These are phyloP conservation scores for Argopecten irradians DNA, from an alignment of 1,140 invertebrate genomes.

Conservation along the genomic window DNA sequence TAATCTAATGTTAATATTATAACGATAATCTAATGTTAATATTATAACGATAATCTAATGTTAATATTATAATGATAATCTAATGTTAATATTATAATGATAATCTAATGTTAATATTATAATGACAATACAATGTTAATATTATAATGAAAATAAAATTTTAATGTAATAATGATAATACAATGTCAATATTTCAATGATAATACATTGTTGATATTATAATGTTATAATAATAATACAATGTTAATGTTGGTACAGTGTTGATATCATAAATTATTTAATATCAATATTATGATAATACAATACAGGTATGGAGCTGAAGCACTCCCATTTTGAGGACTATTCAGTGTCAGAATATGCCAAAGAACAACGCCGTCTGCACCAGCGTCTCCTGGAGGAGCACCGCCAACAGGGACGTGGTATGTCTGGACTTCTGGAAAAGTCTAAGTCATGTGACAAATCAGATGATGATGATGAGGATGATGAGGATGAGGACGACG, in stretches of 20 bases:
- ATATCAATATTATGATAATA: background rate
- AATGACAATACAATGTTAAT: no score
- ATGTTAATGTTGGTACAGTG: no score
- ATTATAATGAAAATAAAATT: no score
- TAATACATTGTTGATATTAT: background rate
- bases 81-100: no score
- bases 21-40: no score
- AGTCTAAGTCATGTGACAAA: background rate
- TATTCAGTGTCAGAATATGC: slow-evolving; percentile 90
- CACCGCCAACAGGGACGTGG: slow-evolving; percentile 81
- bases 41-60: no score
- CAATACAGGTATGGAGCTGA: slow-evolving; percentile 88
- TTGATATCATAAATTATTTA: background rate
- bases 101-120: no score
- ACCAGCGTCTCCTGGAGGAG: slow-evolving; percentile 88
- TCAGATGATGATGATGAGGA: slow-evolving; percentile 46
- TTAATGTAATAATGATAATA: no score
- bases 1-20: no score
- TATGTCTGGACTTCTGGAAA: slow-evolving; percentile 56
- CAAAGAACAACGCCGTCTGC: slow-evolving; percentile 89
- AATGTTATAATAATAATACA: background rate
- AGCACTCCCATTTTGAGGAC: slow-evolving; percentile 87
- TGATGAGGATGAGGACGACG: slow-evolving; percentile 56
- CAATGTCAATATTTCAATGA: background rate
- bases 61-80: no score